These are phyloP conservation scores for Nemotelus pantherinus DNA, from an alignment of 2,888 invertebrate genomes.

Conservation along the genomic window DNA sequence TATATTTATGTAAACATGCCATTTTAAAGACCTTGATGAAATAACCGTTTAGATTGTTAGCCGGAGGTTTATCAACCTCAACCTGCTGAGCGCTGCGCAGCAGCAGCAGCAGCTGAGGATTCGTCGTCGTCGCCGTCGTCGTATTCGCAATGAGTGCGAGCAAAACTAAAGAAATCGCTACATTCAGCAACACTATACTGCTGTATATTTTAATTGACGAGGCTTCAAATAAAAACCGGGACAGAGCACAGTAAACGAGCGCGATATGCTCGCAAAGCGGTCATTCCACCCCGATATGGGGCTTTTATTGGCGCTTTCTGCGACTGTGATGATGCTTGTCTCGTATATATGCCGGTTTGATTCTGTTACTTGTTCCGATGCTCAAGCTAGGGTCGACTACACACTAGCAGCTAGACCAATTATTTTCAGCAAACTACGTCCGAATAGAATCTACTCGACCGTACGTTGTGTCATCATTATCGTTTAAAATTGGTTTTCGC, in stretches of 20 bases:
- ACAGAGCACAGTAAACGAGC: constrained; percentile 1
- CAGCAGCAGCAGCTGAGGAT: too few relatives aligned
- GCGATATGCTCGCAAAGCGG: not conserved
- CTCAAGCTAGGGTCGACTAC: not conserved
- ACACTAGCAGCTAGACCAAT: constrained; percentile 4
- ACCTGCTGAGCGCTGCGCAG: too few relatives aligned
- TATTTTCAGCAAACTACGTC: not conserved
- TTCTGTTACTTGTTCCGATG: not conserved
- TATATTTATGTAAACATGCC: too few relatives aligned
- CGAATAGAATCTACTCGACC: not conserved
- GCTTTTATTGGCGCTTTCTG: not conserved
- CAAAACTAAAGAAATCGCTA: too few relatives aligned
- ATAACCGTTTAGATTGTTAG: constrained; percentile 20
- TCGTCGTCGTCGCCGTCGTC: too few relatives aligned
- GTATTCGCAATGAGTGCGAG: too few relatives aligned
- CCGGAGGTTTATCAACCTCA: constrained; percentile 32
- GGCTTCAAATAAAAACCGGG: constrained; percentile 7
- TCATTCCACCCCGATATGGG: constrained; percentile 25
- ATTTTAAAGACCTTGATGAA: constrained; percentile 31
- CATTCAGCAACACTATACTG: too few relatives aligned
- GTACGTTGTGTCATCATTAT: not conserved
- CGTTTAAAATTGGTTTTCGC: constrained; percentile 14
- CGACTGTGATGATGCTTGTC: too few relatives aligned
- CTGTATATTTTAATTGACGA: constrained; percentile 13
- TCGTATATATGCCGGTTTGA: too few relatives aligned